Evolutionary conservation across 2,113 vertebrate species (phyloP).

Genomic region (Delphinapterus leucas): DNA sequence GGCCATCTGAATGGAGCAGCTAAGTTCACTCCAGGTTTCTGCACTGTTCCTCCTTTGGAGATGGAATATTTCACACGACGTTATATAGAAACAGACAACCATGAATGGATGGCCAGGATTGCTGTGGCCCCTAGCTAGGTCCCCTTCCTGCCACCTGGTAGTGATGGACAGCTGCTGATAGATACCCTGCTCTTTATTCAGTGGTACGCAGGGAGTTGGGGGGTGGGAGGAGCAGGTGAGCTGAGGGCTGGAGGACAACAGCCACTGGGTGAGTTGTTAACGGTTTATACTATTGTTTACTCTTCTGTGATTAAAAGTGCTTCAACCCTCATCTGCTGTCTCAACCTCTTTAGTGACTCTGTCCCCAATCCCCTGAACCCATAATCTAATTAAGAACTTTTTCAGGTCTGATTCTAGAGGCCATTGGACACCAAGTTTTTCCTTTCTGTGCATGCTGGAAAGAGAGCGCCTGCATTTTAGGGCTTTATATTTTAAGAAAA

Average conservation of each 20-base stretch:
- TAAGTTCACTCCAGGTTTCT: constrained; percentile 34
- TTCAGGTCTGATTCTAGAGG: constrained; percentile 27
- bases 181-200: constrained; percentile 66
- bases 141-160: background rate
- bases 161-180: constrained; percentile 41
- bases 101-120: background rate
- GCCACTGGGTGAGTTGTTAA: constrained; percentile 74
- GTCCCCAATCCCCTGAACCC: background rate
- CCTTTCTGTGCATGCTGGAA: background rate
- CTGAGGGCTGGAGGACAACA: constrained; percentile 27
- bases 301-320: constrained; percentile 85
- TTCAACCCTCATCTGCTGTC: constrained; percentile 67
- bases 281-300: constrained; percentile 86
- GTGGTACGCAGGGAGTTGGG: constrained; percentile 80
- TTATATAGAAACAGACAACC: constrained; percentile 32
- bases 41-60: constrained; percentile 16
- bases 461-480: background rate
- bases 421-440: constrained; percentile 4
- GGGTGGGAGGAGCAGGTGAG: background rate
- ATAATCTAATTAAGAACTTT: background rate
- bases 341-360: constrained; percentile 8
- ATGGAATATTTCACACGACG: background rate
- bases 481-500: constrained; percentile 38
- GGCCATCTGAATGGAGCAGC: constrained; percentile 10
- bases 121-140: background rate